Conservation (phyloP, 2,888 invertebrate genomes). For the Harpalus rubripes region DNA sequence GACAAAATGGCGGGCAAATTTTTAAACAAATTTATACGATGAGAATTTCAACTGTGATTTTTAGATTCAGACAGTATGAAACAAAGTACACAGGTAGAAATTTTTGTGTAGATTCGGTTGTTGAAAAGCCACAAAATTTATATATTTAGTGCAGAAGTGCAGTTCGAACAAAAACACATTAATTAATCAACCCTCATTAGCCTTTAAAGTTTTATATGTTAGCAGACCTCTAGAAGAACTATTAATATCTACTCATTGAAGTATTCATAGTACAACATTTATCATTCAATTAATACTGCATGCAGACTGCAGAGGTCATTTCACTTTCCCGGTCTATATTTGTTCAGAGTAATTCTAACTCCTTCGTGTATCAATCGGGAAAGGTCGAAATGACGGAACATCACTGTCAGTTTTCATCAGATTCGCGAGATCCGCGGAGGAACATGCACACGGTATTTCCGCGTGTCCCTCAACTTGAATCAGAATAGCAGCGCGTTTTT, state of each 20-base stretch:
- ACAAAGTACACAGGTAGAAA: too few species aligned
- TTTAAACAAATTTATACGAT: too few species aligned
- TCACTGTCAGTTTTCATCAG: conserved; percentile 1
- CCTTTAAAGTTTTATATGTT: not conserved
- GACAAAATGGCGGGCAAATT: too few species aligned
- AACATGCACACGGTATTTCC: not conserved
- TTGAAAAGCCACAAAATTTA: too few species aligned
- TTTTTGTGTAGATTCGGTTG: too few species aligned
- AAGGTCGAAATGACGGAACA: not conserved
- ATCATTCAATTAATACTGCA: too few species aligned
- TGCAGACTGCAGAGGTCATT: too few species aligned
- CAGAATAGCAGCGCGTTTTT: conserved; percentile 52
- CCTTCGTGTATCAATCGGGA: not conserved
- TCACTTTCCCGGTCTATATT: not conserved
- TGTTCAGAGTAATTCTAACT: not conserved
- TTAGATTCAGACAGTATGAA: too few species aligned
- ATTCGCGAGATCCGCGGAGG: not conserved
- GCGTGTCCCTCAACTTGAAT: conserved; percentile 30
- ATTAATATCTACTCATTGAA: not conserved
- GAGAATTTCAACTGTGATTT: too few species aligned
- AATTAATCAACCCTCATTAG: not conserved
- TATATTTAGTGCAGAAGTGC: too few species aligned
- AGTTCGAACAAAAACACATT: too few species aligned
- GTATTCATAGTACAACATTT: too few species aligned
- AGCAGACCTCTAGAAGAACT: not conserved